Evolutionary conservation across 2,797 vertebrate species (phyloP), one percentile per base, ranked within the genome.

Genomic region (Falco rusticolus): DNA sequence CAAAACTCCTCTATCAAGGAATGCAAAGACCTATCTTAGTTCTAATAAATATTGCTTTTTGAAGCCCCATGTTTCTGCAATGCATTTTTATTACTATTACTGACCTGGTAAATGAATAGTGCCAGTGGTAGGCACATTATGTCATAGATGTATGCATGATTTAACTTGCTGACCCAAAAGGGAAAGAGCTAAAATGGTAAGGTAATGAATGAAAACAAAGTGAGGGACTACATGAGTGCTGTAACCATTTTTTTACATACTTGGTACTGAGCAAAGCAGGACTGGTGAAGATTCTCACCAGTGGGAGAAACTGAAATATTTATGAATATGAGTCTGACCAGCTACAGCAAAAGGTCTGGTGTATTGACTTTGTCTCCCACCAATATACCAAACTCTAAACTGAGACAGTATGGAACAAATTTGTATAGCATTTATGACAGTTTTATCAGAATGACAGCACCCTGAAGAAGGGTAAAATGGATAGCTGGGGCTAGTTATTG

Each of bases 21-120:
- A 50, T 1, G 0, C 2, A 10, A 51, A 68, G 16, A 34, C 7
- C 0, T 17, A 17, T 14, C 21, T 66, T 48, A 56, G 45, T 16
- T 74, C 47, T 76, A 51, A 26, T 15, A 70, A 41, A 8, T 24
- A 84, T 65, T 48, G 34, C 14, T 82, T 87, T 82, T 28, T 2
- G 4, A 84, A 84, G 12, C 2, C 41, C 18, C 12, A 4, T 7
- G 12, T 85, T 94, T 65, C 59, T 45, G 54, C 17, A 93, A 2
- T 16, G 10, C 8, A 13, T 37, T 50, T 12, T 11, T 71, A 86
- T 68, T 56, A 48, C 37, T 53, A 19, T 17, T 65, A 19, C 31
- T 76, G 25, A 57, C 28, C 21, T 28, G n/a, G 34, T 25, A 59
- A 79, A 90, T 11, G 7, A 80, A 48, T 17, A 77, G 18, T 16